Percentiles rank a stretch among this genome's conserved stretches.
Evolutionary conservation across 2,113 vertebrate species (phyloP).

Genomic region (Pelodiscus sinensis): DNA sequence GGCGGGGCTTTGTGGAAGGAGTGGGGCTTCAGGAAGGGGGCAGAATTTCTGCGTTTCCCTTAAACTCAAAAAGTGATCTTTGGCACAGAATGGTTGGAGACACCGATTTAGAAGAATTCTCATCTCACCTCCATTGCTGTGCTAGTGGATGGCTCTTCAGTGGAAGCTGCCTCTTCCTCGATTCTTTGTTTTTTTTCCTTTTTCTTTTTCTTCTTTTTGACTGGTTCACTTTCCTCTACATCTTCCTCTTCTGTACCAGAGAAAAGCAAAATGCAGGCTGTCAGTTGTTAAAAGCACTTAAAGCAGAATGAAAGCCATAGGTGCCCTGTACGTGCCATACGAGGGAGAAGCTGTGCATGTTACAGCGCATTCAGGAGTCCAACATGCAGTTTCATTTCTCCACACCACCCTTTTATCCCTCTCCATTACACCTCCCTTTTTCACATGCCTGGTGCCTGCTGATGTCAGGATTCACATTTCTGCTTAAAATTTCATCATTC

Average conservation of each 20-base stretch:
- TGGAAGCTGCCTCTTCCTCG: conserved; percentile 69
- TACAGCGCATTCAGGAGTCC: neutral
- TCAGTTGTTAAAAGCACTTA: neutral
- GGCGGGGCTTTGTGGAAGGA: too few species aligned
- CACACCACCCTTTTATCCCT: neutral
- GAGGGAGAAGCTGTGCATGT: neutral
- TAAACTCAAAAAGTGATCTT: too few species aligned
- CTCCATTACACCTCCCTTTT: neutral
- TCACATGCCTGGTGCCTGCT: neutral
- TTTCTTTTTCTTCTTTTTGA: conserved; percentile 93
- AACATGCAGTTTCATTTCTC: neutral
- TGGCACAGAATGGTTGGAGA: too few species aligned
- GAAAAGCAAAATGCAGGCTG: neutral
- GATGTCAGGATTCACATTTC: neutral
- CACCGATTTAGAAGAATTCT: neutral
- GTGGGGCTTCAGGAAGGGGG: too few species aligned
- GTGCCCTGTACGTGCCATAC: rapidly evolving
- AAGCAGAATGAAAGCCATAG: neutral
- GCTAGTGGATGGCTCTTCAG: conserved; percentile 70
- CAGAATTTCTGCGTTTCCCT: too few species aligned
- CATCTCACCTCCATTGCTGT: conserved; percentile 64
- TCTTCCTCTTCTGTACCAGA: conserved; percentile 52
- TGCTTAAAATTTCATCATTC: neutral
- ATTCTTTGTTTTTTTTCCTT: conserved; percentile 84
- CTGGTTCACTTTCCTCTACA: conserved; percentile 70